Evolutionary conservation across 2,797 vertebrate genomes (phyloP).

Genomic region (Neoniphon sammara): DNA sequence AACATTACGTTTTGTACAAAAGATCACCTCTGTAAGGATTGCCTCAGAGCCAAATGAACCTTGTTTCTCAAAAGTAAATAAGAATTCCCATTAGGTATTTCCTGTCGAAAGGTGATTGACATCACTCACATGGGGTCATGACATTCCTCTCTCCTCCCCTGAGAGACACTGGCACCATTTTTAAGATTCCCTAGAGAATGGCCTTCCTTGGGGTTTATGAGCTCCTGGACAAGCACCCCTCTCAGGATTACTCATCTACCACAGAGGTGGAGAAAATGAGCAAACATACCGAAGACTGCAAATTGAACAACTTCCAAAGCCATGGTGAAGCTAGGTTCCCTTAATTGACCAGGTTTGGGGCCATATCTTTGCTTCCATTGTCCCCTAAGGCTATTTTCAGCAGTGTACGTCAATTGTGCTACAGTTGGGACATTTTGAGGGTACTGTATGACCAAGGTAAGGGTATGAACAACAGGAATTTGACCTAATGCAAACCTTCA

Average conservation of each 20-base stretch:
- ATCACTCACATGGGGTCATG: conserved; percentile 76
- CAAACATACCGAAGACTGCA: conserved; percentile 44
- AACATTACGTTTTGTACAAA: conserved; percentile 6
- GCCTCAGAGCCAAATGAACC: conserved; percentile 42
- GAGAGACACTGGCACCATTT: conserved; percentile 75
- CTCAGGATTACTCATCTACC: conserved; percentile 68
- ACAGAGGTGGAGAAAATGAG: conserved; percentile 53
- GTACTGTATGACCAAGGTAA: conserved; percentile 48
- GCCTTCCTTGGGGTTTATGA: conserved; percentile 63
- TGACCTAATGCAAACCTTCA: conserved; percentile 35
- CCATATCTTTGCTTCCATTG: neutral
- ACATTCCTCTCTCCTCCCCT: conserved; percentile 72
- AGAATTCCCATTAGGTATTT: conserved; percentile 54
- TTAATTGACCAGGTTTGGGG: conserved; percentile 20
- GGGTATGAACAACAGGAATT: conserved; percentile 36
- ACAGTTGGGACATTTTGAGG: conserved; percentile 17
- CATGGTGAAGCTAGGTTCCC: conserved; percentile 36
- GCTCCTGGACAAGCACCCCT: conserved; percentile 53
- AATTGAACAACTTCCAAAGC: conserved; percentile 63
- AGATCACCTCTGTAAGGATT: conserved; percentile 33
- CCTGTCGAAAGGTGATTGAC: conserved; percentile 70
- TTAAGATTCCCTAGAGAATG: conserved; percentile 69
- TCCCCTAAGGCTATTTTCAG: neutral
- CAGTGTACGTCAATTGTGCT: neutral
- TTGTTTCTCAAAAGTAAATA: conserved; percentile 50